Conservation (phyloP, 2,113 vertebrate genomes). For the Dunckerocampus dactyliophorus region DNA sequence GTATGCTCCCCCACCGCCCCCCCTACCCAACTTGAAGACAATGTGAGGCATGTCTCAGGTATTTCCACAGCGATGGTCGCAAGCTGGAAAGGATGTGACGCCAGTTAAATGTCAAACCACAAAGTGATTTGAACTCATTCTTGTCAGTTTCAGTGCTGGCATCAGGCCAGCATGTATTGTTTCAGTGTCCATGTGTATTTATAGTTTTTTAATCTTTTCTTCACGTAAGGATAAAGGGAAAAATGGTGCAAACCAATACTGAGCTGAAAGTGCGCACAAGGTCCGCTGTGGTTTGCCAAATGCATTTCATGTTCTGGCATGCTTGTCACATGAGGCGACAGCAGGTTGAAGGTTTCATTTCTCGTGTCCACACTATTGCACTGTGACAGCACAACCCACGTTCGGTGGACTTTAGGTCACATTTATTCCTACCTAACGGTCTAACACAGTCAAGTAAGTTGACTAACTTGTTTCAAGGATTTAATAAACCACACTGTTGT, state of each 20-base stretch:
- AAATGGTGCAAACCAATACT: constrained; percentile 38
- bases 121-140: constrained; percentile 12
- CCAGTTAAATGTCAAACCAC: constrained; percentile 1
- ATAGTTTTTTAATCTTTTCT: constrained; percentile 20
- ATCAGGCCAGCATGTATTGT: constrained; percentile 5
- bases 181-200: constrained; percentile 36
- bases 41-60: constrained; percentile 13
- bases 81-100: not conserved
- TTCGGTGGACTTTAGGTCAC: constrained; percentile 1
- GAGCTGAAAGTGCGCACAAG: not conserved
- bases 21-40: not conserved
- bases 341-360: constrained; percentile 2
- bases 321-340: not conserved
- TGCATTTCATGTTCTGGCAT: not conserved
- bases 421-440: constrained; percentile 12
- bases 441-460: constrained; percentile 13
- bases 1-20: not conserved
- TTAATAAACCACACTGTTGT: not conserved
- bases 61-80: not conserved
- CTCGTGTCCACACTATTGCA: constrained; percentile 1
- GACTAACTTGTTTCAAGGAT: constrained; percentile 1
- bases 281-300: not conserved
- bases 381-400: not conserved
- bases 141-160: constrained; percentile 14
- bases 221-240: constrained; percentile 58